Conservation (phyloP, 2,797 vertebrate genomes). For the Naso thynnoides region DNA sequence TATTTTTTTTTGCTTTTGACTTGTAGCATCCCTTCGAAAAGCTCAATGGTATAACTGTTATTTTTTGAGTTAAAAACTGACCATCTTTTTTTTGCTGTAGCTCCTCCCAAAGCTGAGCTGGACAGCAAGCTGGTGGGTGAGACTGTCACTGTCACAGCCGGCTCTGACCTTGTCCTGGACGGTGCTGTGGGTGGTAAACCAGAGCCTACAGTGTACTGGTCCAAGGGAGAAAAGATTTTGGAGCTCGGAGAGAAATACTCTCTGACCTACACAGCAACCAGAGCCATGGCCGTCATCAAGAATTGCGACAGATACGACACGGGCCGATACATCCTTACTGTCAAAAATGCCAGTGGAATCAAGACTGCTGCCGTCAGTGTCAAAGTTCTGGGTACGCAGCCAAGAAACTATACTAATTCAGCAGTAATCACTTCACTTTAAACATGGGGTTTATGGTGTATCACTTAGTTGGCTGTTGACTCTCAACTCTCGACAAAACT, state of each 20-base stretch:
- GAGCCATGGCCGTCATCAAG: constrained; percentile 96
- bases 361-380: constrained; percentile 93
- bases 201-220: constrained; percentile 98
- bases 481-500: neutral
- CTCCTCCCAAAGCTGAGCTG: constrained; percentile 95
- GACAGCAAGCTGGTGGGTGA: constrained; percentile 93
- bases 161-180: constrained; percentile 96
- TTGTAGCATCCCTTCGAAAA: too few relatives aligned
- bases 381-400: constrained; percentile 94
- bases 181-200: constrained; percentile 97
- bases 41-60: too few relatives aligned
- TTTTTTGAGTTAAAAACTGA: neutral
- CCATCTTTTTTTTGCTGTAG: constrained; percentile 70
- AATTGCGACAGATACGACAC: constrained; percentile 95
- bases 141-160: constrained; percentile 90
- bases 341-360: constrained; percentile 94
- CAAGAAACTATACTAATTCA: neutral
- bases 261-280: constrained; percentile 95
- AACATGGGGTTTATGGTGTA: neutral
- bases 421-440: neutral
- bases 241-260: constrained; percentile 96
- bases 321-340: constrained; percentile 93
- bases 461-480: neutral
- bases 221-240: constrained; percentile 94
- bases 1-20: too few relatives aligned